Percentiles rank a stretch among this genome's conserved stretches.
Conservation (phyloP, 2,888 invertebrate genomes). For the Hesperia comma region DNA sequence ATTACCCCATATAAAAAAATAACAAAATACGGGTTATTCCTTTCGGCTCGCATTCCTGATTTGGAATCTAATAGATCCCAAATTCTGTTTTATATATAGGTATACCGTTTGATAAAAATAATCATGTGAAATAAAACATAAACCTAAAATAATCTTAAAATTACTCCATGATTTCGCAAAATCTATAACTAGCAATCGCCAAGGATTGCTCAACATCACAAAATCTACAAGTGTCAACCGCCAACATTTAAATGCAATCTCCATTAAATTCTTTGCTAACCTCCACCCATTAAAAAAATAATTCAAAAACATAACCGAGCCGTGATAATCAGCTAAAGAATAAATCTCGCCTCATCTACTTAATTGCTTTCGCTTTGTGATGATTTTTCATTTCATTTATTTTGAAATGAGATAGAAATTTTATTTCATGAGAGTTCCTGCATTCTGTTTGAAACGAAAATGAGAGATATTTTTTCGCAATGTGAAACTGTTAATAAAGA, state of each 20-base stretch:
- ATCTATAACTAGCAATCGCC: no score
- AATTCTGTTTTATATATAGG: no score
- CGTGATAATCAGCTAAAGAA: conserved; percentile 24
- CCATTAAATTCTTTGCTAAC: background rate
- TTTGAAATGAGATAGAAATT: conserved; percentile 19
- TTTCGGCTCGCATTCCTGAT: no score
- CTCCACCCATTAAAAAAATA: conserved; percentile 1
- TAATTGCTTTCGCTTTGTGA: conserved; percentile 31
- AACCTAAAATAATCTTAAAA: no score
- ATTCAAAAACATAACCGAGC: conserved; percentile 6
- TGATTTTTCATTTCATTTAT: conserved; percentile 27
- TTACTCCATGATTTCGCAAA: no score
- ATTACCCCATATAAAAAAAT: no score
- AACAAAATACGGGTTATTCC: no score
- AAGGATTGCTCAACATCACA: background rate
- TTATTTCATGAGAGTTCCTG: conserved; percentile 13
- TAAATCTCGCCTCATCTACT: conserved; percentile 31
- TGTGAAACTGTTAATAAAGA: background rate
- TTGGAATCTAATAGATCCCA: no score
- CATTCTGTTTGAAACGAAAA: conserved; percentile 12
- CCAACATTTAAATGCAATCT: background rate
- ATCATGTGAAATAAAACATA: no score
- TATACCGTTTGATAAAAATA: no score
- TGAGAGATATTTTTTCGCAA: conserved; percentile 13
- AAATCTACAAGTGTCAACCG: no score